phyloP scores from a whole-genome alignment of 2,888 invertebrate genomes.

The Sthenelais limicola region DNA sequence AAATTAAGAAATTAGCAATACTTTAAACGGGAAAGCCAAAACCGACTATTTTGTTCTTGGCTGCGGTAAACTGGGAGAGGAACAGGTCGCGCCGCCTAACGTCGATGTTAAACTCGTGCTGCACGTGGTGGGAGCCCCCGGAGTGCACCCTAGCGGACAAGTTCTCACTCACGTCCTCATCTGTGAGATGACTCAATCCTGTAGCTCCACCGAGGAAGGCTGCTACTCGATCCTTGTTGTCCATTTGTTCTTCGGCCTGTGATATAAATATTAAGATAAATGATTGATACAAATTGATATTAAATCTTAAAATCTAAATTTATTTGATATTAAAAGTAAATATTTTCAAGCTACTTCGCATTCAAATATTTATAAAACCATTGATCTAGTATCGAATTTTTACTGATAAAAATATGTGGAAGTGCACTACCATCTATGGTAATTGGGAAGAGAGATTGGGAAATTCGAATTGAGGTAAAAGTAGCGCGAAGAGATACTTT shows the following conservation, averaged over 20 bases:
- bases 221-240: slow-evolving; percentile 61
- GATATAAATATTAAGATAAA: background rate
- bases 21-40: slow-evolving; percentile 56
- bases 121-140: slow-evolving; percentile 33
- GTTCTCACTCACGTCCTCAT: slow-evolving; percentile 51
- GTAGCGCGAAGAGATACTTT: too few species aligned
- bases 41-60: slow-evolving; percentile 58
- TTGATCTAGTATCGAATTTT: too few species aligned
- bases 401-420: too few species aligned
- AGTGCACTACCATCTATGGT: too few species aligned
- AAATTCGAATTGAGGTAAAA: too few species aligned
- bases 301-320: too few species aligned
- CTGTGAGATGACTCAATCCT: slow-evolving; percentile 23
- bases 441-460: too few species aligned
- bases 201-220: slow-evolving; percentile 59
- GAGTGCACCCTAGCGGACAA: slow-evolving; percentile 26
- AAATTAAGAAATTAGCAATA: background rate
- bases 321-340: too few species aligned
- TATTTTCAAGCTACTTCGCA: too few species aligned
- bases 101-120: slow-evolving; percentile 60
- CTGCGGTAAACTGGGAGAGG: slow-evolving; percentile 58
- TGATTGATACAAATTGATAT: too few species aligned
- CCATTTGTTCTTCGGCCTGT: slow-evolving; percentile 47
- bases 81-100: slow-evolving; percentile 57
- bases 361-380: too few species aligned